Evolutionary conservation across 2,113 vertebrate genomes (phyloP), one percentile per base, ranked within the genome.

Genomic region (Serilophus lunatus): DNA sequence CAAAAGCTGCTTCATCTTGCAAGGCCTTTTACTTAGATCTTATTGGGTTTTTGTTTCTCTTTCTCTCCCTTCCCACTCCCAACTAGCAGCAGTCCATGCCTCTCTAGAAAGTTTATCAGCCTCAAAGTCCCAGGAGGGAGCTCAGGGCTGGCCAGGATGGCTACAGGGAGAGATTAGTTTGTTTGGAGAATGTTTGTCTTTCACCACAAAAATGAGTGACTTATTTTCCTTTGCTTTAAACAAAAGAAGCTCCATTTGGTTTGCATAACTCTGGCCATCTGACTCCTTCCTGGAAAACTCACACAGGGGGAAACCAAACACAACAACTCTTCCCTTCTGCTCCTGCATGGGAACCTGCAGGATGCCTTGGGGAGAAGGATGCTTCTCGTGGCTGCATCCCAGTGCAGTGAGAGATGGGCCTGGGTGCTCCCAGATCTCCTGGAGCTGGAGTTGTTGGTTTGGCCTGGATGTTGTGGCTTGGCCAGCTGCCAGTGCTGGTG

Each of bases 261-360:
- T 98, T 97, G 93, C 95, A 97, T 96, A 97, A 97, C 75, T 83
- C 90, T 20, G 79, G 63, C 94, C 97, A 93, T 97, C 94, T 91
- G 97, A 94, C 90, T 96, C 82, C 93, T 95, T 97, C 97, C 97
- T 97, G 98, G 97, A 97, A 96, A 45, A 49, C 82, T 47, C 56
- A 72, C 87, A 40, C 44, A 45, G 92, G 82, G 92, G 91, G n/a
- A n/a, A 93, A 95, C 81, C 88, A 91, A 93, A 81, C 54, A 77
- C 45, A 93, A 47, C 53, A 90, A 20, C 40, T 4, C n/a, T 76
- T 54, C 64, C 75, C 61, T 7, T 57, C 49, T 11, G 61, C 80
- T 35, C 23, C 50, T 12, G 9, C 22, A 64, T 63, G 13, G 22
- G 23, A 20, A n/a, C 45, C 91, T 40, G 44, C 29, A 29, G 90